Evolutionary conservation across 2,888 invertebrate species (phyloP), one percentile per base, ranked within the genome.

Genomic region (Drosophila maculinotata): DNA sequence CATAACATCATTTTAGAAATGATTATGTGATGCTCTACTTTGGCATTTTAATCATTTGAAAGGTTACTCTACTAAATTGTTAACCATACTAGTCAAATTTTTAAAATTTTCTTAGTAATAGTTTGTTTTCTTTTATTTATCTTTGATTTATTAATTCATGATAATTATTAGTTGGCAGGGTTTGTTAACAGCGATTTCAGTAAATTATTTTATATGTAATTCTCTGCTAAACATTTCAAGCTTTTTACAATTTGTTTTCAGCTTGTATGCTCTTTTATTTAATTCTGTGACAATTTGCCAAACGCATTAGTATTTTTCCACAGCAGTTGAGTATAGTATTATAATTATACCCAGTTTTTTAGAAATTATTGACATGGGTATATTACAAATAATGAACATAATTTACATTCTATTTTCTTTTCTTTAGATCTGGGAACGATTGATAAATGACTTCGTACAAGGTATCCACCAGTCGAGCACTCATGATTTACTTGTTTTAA

Each of bases 241-340:
- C 76, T 72, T 72, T 76, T 47, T 38, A 48, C 64, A 36, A 54
- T 53, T 52, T 35, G 5, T 51, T 54, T 33, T 51, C 53, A 53
- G 49, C 49, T 68, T 48, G 30, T 52, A 39, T 45, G 44, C 5
- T 15, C 36, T 30, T 69, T 64, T 51, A 17, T 23, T 36, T 69
- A 59, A 36, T 64, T 56, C 45, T 67, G 48, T 36, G 45, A 58
- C 41, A 58, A 42, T 67, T 66, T 42, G 42, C 39, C 31, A 47
- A 20, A 53, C 38, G 36, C 28, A 67, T 47, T 9, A 2, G 25
- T 15, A 38, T 45, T 54, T 44, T 64, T 36, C 12, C 42, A 33
- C n/a, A 9, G 5, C 23, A 47, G n/a, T 41, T 25, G 20, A 28
- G 7, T 14, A 15, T 9, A 6, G 15, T 15, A 4, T 8, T 5